Conservation (phyloP, 1,140 invertebrate species). For the Drosophila pruinosa region DNA sequence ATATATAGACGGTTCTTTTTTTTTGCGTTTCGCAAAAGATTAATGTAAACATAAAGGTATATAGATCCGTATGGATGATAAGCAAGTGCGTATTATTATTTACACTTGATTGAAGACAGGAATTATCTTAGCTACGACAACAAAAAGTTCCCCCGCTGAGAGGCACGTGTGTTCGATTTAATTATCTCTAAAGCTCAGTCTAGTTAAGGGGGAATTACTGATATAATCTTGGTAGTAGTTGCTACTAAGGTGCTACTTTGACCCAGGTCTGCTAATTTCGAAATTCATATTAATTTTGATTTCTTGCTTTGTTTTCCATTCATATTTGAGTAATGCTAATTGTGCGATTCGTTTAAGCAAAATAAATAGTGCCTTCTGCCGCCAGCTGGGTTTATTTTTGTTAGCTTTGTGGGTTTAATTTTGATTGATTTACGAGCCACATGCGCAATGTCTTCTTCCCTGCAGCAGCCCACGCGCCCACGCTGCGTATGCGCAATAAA, state of each 20-base stretch:
- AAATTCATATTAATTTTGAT: background rate
- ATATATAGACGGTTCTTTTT: conserved; percentile 47
- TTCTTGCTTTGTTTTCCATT: background rate
- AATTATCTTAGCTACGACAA: background rate
- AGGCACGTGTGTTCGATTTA: background rate
- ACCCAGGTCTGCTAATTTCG: background rate
- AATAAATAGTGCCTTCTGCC: conserved; percentile 37
- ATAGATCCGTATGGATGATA: background rate
- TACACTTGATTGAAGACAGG: conserved; percentile 3
- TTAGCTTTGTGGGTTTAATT: conserved; percentile 10
- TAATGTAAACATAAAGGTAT: background rate
- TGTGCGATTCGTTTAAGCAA: conserved; percentile 58
- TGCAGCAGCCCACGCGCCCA: no score
- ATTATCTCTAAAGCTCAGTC: background rate
- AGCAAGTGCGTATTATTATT: conserved; percentile 11
- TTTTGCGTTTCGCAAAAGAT: background rate
- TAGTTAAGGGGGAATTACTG: conserved; percentile 4
- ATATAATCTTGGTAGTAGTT: background rate
- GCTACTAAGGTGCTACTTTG: background rate
- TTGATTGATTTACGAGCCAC: conserved; percentile 46
- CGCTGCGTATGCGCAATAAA: conserved; percentile 36
- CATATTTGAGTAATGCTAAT: conserved; percentile 60
- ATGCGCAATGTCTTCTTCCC: conserved; percentile 16
- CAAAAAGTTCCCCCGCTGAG: conserved; percentile 11
- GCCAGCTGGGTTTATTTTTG: conserved; percentile 37